A percentile compares a stretch with the other conserved stretches of the same genome.
These are phyloP conservation scores for Hyposoter didymator DNA, from an alignment of 2,888 invertebrate species.

Conservation along the genomic window DNA sequence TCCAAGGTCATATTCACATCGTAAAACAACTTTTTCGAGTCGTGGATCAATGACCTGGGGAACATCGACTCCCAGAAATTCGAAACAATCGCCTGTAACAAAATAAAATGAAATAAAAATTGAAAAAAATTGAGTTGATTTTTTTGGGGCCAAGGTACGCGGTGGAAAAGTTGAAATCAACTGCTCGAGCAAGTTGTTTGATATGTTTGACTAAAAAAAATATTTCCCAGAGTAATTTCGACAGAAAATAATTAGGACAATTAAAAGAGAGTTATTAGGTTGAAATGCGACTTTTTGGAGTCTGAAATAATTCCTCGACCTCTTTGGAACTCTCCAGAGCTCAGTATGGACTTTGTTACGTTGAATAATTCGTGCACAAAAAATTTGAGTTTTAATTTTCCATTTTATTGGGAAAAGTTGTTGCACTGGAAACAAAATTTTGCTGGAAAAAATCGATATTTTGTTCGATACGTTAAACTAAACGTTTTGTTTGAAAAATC, in stretches of 20 bases:
- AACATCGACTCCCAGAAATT: constrained; percentile 75
- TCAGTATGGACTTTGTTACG: neutral
- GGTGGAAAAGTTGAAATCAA: neutral
- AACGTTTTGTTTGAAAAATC: no score
- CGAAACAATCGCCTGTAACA: constrained; percentile 74
- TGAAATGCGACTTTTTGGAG: neutral
- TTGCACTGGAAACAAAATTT: no score
- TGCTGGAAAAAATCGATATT: no score
- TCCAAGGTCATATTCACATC: constrained; percentile 80
- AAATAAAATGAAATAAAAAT: constrained; percentile 29
- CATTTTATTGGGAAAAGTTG: constrained; percentile 1
- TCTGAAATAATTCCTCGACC: neutral
- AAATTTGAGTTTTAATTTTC: neutral
- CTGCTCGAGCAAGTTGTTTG: neutral
- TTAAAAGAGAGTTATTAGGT: neutral
- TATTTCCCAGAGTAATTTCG: neutral
- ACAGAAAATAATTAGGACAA: neutral
- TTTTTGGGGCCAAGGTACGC: neutral
- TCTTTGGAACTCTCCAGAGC: neutral
- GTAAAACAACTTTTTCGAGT: constrained; percentile 74
- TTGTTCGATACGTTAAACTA: no score
- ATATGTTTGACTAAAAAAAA: neutral
- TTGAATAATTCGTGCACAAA: neutral
- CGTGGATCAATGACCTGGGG: constrained; percentile 81
- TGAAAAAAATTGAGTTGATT: neutral